phyloP scores from a whole-genome alignment of 1,140 invertebrate species.

The Drosophila varians region DNA sequence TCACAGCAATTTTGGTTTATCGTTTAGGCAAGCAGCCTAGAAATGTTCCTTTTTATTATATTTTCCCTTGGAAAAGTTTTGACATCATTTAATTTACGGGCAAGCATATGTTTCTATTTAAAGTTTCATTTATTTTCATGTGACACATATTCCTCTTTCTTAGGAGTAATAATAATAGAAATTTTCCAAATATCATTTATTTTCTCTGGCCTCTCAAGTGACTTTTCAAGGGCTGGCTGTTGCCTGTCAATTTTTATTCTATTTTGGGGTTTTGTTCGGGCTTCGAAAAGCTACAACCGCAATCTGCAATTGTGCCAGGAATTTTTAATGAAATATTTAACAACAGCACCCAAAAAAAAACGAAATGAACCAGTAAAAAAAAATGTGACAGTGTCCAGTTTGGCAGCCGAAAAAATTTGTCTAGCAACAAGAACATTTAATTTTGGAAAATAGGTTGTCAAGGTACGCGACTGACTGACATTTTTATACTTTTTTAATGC shows the following conservation, averaged over 20 bases:
- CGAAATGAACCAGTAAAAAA: background rate
- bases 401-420: slow-evolving; percentile 7
- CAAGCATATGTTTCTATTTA: slow-evolving; percentile 6
- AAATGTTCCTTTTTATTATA: slow-evolving; percentile 27
- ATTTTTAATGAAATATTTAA: slow-evolving; percentile 69
- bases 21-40: slow-evolving; percentile 6
- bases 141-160: slow-evolving; percentile 9
- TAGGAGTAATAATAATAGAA: background rate
- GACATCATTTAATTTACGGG: slow-evolving; percentile 49
- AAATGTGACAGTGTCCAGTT: slow-evolving; percentile 5
- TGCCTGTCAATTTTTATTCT: background rate
- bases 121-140: background rate
- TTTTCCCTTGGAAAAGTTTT: slow-evolving; percentile 24
- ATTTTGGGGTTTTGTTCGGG: background rate
- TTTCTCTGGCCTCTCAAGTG: background rate
- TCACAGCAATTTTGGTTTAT: slow-evolving; percentile 5
- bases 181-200: slow-evolving; percentile 5
- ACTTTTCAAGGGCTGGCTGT: slow-evolving; percentile 10
- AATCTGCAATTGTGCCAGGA: slow-evolving; percentile 53
- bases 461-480: slow-evolving; percentile 19
- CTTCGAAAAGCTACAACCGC: slow-evolving; percentile 5
- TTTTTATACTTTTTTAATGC: slow-evolving; percentile 42
- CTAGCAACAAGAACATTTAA: slow-evolving; percentile 34
- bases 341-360: slow-evolving; percentile 14
- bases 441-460: slow-evolving; percentile 42